Evolutionary conservation across 2,888 invertebrate genomes (phyloP), one percentile per base, ranked within the genome.

Genomic region (Drosophila nr. medialis): DNA sequence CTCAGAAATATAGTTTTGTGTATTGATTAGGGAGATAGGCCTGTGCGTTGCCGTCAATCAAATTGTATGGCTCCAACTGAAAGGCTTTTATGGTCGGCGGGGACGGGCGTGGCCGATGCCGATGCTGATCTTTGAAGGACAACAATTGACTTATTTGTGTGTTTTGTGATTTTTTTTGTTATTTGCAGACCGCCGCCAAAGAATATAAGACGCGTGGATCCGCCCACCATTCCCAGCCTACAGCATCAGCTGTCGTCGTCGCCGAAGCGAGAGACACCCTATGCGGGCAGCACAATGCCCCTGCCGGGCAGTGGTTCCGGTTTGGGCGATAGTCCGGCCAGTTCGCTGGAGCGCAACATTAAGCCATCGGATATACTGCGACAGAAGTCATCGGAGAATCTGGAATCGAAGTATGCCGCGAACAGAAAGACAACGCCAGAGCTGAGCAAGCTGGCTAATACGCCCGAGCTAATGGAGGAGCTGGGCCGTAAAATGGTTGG

Each of bases 121-220:
- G 13, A 21, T 21, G 45, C 13, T 21, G 13, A 45, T 21, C 21
- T 21, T 21, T 45, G 45, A 21, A 13, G 4, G 45, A 13, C 13
- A 24, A 7, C 15, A 24, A 45, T 8, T 45, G 15, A 15, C 15
- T 24, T 24, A 7, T 24, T 24, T 15, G 1, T 21, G 32, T 24
- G 4, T 2, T 40, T 38, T 45, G 15, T 30, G 3, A 27, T 15
- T 29, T 29, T 24, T 21, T 27, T 70, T 65, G 10, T 50, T 51
- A 55, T n/a, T 56, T 64, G 4, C 80, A 95, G 95, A 89, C 95
- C 95, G 67, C 95, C 95, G 90, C 95, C 95, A 78, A 95, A 95
- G 93, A 94, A 94, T 90, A 94, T 95, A 91, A 93, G 95, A 53
- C 94, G 94, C 55, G 95, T 95, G 24, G 95, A 95, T 83, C 93